Evolutionary conservation across 2,113 vertebrate species (phyloP).

Genomic region (Anthoscopus minutus): DNA sequence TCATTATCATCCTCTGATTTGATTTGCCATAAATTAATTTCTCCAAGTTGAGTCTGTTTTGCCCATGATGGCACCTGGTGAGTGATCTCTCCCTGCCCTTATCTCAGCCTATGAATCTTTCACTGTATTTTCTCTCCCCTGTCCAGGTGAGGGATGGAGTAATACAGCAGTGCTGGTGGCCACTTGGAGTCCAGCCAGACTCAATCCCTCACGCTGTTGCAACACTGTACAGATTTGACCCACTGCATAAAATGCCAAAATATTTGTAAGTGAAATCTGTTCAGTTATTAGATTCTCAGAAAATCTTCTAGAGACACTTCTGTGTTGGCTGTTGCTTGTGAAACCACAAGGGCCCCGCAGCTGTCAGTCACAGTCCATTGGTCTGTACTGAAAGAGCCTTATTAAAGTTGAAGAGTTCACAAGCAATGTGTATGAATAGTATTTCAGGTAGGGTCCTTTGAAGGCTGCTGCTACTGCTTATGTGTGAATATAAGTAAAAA

Average conservation of each 20-base stretch:
- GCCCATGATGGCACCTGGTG: not conserved
- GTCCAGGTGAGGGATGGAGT: not conserved
- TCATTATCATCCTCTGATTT: not conserved
- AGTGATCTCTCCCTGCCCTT: not conserved
- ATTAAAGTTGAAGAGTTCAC: not conserved
- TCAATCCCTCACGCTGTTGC: accelerated
- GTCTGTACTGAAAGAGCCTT: not conserved
- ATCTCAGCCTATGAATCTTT: not conserved
- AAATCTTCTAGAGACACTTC: not conserved
- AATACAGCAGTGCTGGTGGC: not conserved
- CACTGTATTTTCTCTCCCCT: not conserved
- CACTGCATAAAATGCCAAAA: not conserved
- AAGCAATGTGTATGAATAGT: not conserved
- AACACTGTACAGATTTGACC: not conserved
- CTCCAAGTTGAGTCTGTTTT: not conserved
- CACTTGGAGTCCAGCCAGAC: not conserved
- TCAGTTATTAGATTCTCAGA: not conserved
- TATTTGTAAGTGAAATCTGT: not conserved
- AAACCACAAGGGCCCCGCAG: accelerated
- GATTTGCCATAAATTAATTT: not conserved
- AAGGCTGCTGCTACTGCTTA: not conserved
- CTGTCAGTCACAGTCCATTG: not conserved
- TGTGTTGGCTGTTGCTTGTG: not conserved
- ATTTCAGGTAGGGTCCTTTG: not conserved
- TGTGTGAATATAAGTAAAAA: not conserved